These are phyloP conservation scores for Ceyx melanurus DNA, from an alignment of 2,113 vertebrate species.

Conservation along the genomic window DNA sequence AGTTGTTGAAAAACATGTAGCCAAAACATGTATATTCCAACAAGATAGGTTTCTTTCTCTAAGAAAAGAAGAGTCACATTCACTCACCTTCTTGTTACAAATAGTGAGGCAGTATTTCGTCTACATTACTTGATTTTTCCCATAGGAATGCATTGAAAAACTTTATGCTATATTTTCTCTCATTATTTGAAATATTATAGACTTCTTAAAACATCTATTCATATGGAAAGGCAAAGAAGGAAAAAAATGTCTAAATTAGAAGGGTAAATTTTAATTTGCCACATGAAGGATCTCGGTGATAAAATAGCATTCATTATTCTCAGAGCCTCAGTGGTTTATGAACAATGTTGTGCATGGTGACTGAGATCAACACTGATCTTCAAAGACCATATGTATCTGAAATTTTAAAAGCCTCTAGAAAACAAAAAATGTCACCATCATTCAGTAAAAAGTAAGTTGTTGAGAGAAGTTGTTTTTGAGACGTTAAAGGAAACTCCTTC, in stretches of 20 bases:
- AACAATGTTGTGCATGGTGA: background rate
- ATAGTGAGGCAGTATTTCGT: background rate
- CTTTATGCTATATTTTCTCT: rapidly evolving
- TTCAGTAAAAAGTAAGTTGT: background rate
- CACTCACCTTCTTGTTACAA: background rate
- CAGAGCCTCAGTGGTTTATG: background rate
- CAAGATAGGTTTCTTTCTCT: background rate
- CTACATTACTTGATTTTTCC: background rate
- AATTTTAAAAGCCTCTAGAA: background rate
- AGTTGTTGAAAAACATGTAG: background rate
- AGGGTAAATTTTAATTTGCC: background rate
- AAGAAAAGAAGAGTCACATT: background rate
- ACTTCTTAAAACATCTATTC: background rate
- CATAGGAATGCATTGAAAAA: background rate
- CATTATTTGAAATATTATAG: background rate
- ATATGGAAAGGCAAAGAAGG: background rate
- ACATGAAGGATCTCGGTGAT: background rate
- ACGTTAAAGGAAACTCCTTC: background rate
- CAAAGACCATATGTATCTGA: background rate
- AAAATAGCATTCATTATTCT: background rate
- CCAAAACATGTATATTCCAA: background rate
- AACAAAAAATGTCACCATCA: background rate
- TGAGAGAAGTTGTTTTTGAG: background rate
- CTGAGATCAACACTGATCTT: background rate
- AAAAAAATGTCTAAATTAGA: background rate